Evolutionary conservation across 2,797 vertebrate species (phyloP).

Genomic region (Channallabes apus): DNA sequence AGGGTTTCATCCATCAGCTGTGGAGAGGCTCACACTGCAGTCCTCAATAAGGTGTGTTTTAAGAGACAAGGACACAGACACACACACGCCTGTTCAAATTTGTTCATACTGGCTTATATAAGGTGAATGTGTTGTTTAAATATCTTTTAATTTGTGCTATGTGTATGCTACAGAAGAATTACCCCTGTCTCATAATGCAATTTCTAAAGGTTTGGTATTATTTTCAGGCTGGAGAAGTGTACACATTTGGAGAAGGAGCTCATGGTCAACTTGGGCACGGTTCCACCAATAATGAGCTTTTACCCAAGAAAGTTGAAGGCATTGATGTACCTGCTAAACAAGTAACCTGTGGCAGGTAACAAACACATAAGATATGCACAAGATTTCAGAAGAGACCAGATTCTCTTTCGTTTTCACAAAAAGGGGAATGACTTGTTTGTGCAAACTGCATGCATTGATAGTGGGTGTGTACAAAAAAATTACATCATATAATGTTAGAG

Average conservation of each 20-base stretch:
- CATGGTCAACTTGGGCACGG: slow-evolving; percentile 85
- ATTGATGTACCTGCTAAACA: slow-evolving; percentile 72
- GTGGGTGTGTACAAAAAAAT: no score
- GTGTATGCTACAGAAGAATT: neutral
- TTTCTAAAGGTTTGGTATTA: neutral
- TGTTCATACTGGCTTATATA: neutral
- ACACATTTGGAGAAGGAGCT: slow-evolving; percentile 85
- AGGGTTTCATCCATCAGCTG: slow-evolving; percentile 72
- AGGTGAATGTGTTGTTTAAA: neutral
- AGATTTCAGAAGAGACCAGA: neutral
- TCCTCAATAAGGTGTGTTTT: slow-evolving; percentile 71
- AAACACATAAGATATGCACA: neutral
- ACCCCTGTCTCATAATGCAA: neutral
- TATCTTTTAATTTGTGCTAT: neutral
- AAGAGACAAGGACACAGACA: neutral
- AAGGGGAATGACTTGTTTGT: neutral
- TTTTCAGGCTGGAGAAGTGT: slow-evolving; percentile 79
- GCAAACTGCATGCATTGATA: neutral
- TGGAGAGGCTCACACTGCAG: slow-evolving; percentile 76
- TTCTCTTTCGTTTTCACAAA: neutral
- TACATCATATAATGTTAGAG: neutral
- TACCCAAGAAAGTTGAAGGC: slow-evolving; percentile 72
- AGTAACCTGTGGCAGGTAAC: slow-evolving; percentile 83
- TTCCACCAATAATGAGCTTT: slow-evolving; percentile 70
- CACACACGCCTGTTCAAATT: neutral